Evolutionary conservation across 2,888 invertebrate species (phyloP).

Genomic region (Drosophila pegasa): DNA sequence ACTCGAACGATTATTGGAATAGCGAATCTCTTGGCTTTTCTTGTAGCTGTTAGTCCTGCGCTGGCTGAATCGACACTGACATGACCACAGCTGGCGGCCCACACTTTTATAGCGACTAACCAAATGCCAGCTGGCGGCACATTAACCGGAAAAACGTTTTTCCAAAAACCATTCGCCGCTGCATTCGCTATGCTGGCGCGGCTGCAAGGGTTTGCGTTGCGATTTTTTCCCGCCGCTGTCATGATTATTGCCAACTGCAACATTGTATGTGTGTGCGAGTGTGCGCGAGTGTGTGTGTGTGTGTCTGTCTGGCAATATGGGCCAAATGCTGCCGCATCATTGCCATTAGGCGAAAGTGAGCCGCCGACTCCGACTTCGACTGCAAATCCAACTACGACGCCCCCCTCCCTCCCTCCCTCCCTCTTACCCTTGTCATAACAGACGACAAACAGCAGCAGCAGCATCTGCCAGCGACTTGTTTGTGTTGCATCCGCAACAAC

Average conservation of each 20-base stretch:
- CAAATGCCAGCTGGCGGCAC: conserved; percentile 39
- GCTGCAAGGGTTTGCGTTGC: background rate
- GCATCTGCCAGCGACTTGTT: conserved; percentile 46
- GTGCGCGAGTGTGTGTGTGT: background rate
- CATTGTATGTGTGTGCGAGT: background rate
- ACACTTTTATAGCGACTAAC: conserved; percentile 58
- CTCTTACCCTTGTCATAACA: conserved; percentile 15
- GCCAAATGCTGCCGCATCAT: conserved; percentile 77
- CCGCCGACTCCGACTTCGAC: conserved; percentile 15
- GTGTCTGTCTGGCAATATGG: conserved; percentile 56
- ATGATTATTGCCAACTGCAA: conserved; percentile 48
- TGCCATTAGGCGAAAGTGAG: conserved; percentile 69
- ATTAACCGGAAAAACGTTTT: conserved; percentile 70
- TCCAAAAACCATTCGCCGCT: conserved; percentile 40
- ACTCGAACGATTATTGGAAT: conserved; percentile 1
- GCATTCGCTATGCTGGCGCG: conserved; percentile 31
- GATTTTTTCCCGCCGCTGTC: conserved; percentile 44
- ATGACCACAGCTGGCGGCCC: conserved; percentile 51
- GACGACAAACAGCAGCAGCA: conserved; percentile 21
- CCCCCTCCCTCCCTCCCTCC: background rate
- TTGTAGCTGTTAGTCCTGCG: conserved; percentile 20
- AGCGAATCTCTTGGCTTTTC: background rate
- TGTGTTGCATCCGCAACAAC: conserved; percentile 50
- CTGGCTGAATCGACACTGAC: conserved; percentile 64
- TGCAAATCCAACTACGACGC: background rate